These are phyloP conservation scores for Microtus montanus DNA, from an alignment of 2,113 vertebrate species.

Conservation along the genomic window DNA sequence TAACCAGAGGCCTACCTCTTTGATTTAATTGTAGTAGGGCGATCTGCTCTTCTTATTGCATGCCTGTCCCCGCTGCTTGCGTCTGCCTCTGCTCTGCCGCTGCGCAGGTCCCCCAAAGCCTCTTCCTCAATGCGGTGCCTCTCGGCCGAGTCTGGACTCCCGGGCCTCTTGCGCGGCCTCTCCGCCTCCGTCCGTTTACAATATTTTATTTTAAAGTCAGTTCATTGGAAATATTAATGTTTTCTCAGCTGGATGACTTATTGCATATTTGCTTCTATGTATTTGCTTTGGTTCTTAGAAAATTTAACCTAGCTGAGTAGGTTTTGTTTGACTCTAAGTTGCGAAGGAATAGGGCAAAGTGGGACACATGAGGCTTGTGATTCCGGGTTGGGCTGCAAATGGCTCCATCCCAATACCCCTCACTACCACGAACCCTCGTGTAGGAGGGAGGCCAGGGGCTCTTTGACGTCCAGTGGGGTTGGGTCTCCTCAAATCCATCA, in stretches of 20 bases:
- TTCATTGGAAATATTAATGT: constrained; percentile 59
- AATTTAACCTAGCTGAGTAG: constrained; percentile 1
- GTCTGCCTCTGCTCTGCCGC: too few species aligned
- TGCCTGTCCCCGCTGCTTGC: too few species aligned
- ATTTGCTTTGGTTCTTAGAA: constrained; percentile 64
- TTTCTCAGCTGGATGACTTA: constrained; percentile 56
- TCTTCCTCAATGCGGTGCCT: too few species aligned
- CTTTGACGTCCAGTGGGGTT: neutral
- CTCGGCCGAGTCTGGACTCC: too few species aligned
- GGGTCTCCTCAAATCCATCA: neutral
- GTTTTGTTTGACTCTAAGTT: constrained; percentile 50
- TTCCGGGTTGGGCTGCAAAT: neutral
- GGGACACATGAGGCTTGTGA: too few species aligned
- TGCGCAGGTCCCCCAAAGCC: too few species aligned
- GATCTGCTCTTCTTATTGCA: too few species aligned
- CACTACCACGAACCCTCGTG: too few species aligned
- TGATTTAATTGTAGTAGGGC: too few species aligned
- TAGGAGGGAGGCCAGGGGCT: neutral
- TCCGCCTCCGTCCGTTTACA: neutral
- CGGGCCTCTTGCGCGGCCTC: too few species aligned
- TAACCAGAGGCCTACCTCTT: too few species aligned
- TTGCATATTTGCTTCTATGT: constrained; percentile 28
- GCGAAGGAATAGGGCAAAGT: neutral
- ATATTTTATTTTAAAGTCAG: constrained; percentile 51
- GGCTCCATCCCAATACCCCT: too few species aligned